Evolutionary conservation across 2,797 vertebrate genomes (phyloP).

Genomic region (Sylvilagus floridanus): DNA sequence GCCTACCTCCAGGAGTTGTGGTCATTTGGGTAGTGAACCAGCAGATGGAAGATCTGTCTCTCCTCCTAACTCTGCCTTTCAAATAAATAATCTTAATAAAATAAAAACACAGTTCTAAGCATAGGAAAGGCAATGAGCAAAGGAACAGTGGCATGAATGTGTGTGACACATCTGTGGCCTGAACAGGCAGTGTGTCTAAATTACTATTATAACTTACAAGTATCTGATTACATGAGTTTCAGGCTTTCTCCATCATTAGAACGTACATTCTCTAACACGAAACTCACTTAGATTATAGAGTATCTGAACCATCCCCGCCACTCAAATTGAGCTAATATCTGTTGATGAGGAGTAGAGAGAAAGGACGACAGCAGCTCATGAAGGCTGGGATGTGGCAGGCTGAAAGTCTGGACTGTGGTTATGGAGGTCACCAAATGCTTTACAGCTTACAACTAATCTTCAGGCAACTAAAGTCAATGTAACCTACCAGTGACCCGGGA

Average conservation of each 20-base stretch:
- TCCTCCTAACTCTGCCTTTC: too few relatives aligned
- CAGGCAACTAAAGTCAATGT: not conserved
- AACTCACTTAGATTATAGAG: not conserved
- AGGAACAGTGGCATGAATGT: not conserved
- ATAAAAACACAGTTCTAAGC: not conserved
- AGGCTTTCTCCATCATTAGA: not conserved
- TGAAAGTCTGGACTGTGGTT: not conserved
- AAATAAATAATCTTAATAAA: too few relatives aligned
- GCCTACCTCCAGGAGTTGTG: too few relatives aligned
- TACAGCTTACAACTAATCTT: not conserved
- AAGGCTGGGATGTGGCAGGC: not conserved
- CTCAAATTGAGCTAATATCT: not conserved
- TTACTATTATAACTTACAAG: not conserved
- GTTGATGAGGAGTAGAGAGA: not conserved
- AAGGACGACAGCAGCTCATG: not conserved
- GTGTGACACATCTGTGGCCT: not conserved
- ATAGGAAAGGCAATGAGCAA: not conserved
- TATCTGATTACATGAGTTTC: not conserved
- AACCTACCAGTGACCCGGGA: constrained; percentile 24
- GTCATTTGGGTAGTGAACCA: too few relatives aligned
- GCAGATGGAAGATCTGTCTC: too few relatives aligned
- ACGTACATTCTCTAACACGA: not conserved
- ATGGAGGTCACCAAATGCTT: not conserved
- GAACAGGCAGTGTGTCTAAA: not conserved
- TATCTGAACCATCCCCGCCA: not conserved